These are phyloP conservation scores for Ceratoteleas bidentatus DNA, from an alignment of 1,140 invertebrate species.

Conservation along the genomic window DNA sequence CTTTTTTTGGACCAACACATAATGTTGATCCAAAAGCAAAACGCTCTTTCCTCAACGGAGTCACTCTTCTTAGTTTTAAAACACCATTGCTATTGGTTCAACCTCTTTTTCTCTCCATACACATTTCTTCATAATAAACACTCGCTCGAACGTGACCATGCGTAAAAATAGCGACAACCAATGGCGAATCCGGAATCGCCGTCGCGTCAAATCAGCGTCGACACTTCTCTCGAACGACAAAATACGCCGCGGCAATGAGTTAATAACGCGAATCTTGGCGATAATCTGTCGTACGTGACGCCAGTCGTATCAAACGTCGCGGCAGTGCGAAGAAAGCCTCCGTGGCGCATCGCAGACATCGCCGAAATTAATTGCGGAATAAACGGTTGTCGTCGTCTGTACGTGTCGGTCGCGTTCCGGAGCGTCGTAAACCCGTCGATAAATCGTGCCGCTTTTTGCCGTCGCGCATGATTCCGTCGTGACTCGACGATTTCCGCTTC, in stretches of 20 bases:
- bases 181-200: no score
- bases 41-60: no score
- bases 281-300: conserved; percentile 2
- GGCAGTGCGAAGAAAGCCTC: neutral
- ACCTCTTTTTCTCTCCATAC: no score
- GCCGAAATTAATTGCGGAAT: conserved; percentile 37
- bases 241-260: neutral
- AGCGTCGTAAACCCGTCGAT: conserved; percentile 43
- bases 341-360: neutral
- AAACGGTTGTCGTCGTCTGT: conserved; percentile 23
- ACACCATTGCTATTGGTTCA: no score
- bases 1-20: no score
- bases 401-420: conserved; percentile 12
- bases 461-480: conserved; percentile 52
- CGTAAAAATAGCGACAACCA: no score
- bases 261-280: neutral
- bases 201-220: no score
- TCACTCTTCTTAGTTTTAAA: no score
- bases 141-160: no score
- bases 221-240: no score
- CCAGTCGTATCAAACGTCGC: neutral
- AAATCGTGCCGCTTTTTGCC: conserved; percentile 41
- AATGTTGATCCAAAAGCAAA: no score
- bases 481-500: conserved; percentile 63
- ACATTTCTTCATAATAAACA: no score